Evolutionary conservation across 2,888 invertebrate species (phyloP).

Genomic region (Mesochorus sp.): DNA sequence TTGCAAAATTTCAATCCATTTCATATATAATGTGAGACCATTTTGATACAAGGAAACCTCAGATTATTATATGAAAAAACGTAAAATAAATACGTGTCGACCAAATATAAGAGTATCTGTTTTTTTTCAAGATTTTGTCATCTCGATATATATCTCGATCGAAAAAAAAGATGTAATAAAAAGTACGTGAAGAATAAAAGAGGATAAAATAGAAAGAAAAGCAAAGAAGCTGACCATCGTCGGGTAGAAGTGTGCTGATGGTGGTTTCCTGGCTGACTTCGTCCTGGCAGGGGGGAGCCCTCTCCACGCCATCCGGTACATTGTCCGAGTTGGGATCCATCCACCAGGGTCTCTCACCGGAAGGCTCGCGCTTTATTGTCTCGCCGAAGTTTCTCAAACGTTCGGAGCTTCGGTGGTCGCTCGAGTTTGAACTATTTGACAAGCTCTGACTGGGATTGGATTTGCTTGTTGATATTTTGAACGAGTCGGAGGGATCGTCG

Average conservation of each 20-base stretch:
- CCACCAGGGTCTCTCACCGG: conserved; percentile 80
- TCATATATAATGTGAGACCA: too few relatives aligned
- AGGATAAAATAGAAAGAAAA: background rate
- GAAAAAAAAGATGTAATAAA: background rate
- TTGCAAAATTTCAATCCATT: too few relatives aligned
- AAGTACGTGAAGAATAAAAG: background rate
- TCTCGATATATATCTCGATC: background rate
- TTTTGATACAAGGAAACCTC: too few relatives aligned
- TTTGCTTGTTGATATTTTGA: conserved; percentile 57
- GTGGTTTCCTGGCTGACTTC: conserved; percentile 80
- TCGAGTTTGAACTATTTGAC: conserved; percentile 69
- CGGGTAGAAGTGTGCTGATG: conserved; percentile 77
- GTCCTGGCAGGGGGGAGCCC: conserved; percentile 72
- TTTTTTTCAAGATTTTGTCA: background rate
- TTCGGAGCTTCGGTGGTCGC: conserved; percentile 66
- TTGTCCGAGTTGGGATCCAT: conserved; percentile 79
- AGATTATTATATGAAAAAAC: too few relatives aligned
- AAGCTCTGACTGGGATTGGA: conserved; percentile 65
- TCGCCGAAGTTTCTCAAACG: conserved; percentile 52
- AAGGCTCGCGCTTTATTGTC: conserved; percentile 69
- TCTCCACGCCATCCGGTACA: conserved; percentile 78
- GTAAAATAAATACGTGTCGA: too few relatives aligned
- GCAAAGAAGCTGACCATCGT: conserved; percentile 75
- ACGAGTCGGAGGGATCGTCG: conserved; percentile 67
- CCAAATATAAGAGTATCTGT: too few relatives aligned